phyloP scores from a whole-genome alignment of 2,888 invertebrate genomes.

The Sicus ferrugineus region DNA sequence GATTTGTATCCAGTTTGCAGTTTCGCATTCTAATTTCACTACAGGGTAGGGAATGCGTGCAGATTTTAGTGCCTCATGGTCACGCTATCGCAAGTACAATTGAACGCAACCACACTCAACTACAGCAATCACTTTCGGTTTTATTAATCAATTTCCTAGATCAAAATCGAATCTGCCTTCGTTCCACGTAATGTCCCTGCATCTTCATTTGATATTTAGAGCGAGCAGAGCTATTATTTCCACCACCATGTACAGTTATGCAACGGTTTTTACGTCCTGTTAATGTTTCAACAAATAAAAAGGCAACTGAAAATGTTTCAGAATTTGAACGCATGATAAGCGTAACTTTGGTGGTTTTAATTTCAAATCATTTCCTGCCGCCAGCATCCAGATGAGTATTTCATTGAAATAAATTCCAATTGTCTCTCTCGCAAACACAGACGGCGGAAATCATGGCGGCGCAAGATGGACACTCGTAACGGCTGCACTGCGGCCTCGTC shows the following conservation, averaged over 20 bases:
- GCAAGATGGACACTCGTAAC: neutral
- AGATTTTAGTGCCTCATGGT: too few relatives aligned
- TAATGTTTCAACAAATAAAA: too few relatives aligned
- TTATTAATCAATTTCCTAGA: constrained; percentile 19
- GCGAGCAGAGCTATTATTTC: too few relatives aligned
- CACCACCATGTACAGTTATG: too few relatives aligned
- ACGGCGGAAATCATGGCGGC: constrained; percentile 4
- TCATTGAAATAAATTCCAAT: constrained; percentile 6
- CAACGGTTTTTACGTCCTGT: too few relatives aligned
- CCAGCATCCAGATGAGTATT: neutral
- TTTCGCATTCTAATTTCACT: too few relatives aligned
- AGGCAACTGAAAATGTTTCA: too few relatives aligned
- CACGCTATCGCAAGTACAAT: too few relatives aligned
- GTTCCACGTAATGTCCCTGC: neutral
- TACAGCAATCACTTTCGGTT: neutral
- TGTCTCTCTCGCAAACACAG: neutral
- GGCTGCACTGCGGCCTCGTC: constrained; percentile 3
- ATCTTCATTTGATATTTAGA: too few relatives aligned
- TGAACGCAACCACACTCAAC: neutral
- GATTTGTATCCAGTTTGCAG: too few relatives aligned
- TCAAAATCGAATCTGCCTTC: constrained; percentile 3
- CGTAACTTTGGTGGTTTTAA: neutral
- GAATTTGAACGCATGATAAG: neutral
- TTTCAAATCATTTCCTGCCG: neutral
- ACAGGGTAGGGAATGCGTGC: too few relatives aligned